phyloP scores from a whole-genome alignment of 2,113 vertebrate genomes.

The Heterotis niloticus region DNA sequence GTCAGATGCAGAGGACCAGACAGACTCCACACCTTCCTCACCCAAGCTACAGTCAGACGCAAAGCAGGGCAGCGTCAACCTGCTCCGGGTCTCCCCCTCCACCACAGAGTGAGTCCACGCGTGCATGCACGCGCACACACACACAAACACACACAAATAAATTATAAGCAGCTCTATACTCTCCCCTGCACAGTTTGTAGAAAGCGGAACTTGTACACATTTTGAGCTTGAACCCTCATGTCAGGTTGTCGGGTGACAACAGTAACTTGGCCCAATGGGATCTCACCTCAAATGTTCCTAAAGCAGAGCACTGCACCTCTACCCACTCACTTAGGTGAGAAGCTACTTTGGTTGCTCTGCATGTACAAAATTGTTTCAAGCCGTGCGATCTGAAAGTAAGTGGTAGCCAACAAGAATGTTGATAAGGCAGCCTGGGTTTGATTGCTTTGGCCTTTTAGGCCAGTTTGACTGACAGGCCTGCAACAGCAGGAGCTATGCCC shows the following conservation, averaged over 20 bases:
- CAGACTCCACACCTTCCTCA: conserved; percentile 74
- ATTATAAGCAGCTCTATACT: not conserved
- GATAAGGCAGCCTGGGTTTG: too few relatives aligned
- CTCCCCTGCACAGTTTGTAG: too few relatives aligned
- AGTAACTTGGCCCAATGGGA: not conserved
- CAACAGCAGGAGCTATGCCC: too few relatives aligned
- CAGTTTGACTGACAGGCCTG: too few relatives aligned
- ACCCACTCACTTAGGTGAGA: too few relatives aligned
- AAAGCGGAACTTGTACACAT: too few relatives aligned
- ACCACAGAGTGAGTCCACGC: conserved; percentile 68
- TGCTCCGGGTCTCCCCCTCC: conserved; percentile 71
- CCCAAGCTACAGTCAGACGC: conserved; percentile 67
- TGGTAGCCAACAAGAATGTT: too few relatives aligned
- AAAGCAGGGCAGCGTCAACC: conserved; percentile 51
- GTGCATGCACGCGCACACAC: not conserved
- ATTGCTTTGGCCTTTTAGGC: too few relatives aligned
- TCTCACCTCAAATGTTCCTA: not conserved
- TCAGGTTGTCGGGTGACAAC: not conserved
- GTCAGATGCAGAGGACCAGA: conserved; percentile 79
- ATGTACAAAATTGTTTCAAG: too few relatives aligned
- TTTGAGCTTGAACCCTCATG: not conserved
- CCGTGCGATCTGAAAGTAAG: too few relatives aligned
- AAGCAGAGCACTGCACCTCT: too few relatives aligned
- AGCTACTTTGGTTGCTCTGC: too few relatives aligned
- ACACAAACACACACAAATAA: not conserved